A percentile compares a stretch with the other conserved stretches of the same genome.
phyloP scores from a whole-genome alignment of 2,797 vertebrate species.

The Eupleurogrammus muticus region DNA sequence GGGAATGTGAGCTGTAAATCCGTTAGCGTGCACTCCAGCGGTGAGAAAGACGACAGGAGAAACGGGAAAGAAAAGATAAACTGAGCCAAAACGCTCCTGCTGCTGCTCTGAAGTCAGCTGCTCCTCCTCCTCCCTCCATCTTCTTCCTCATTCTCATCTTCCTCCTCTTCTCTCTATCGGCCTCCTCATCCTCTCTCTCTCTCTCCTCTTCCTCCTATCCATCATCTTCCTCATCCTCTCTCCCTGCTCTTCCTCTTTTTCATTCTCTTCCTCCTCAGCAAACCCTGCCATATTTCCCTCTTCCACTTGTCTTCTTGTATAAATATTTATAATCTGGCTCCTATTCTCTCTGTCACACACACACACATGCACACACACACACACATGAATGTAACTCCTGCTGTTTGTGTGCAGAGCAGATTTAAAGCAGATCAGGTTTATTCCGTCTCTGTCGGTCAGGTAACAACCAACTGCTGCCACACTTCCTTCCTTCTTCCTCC shows the following conservation, averaged over 20 bases:
- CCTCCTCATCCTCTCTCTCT: slow-evolving; percentile 37
- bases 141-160: slow-evolving; percentile 37
- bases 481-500: slow-evolving; percentile 18
- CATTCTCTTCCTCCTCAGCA: slow-evolving; percentile 46
- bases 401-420: slow-evolving; percentile 61
- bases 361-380: slow-evolving; percentile 18
- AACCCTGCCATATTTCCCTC: slow-evolving; percentile 52
- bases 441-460: slow-evolving; percentile 44
- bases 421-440: slow-evolving; percentile 57
- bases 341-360: slow-evolving; percentile 37
- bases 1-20: slow-evolving; percentile 66
- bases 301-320: slow-evolving; percentile 59
- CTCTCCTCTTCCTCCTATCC: slow-evolving; percentile 30
- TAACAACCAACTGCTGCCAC: slow-evolving; percentile 28
- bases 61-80: slow-evolving; percentile 66
- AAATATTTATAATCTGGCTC: slow-evolving; percentile 80
- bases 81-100: slow-evolving; percentile 62
- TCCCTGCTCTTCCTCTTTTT: slow-evolving; percentile 30
- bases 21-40: slow-evolving; percentile 60
- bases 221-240: slow-evolving; percentile 35
- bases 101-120: slow-evolving; percentile 66
- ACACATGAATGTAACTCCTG: slow-evolving; percentile 55
- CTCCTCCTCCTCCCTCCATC: slow-evolving; percentile 34
- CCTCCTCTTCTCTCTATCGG: slow-evolving; percentile 45
- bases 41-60: slow-evolving; percentile 63